Conservation (phyloP, 2,797 vertebrate species). For the Scolopax rusticola region DNA sequence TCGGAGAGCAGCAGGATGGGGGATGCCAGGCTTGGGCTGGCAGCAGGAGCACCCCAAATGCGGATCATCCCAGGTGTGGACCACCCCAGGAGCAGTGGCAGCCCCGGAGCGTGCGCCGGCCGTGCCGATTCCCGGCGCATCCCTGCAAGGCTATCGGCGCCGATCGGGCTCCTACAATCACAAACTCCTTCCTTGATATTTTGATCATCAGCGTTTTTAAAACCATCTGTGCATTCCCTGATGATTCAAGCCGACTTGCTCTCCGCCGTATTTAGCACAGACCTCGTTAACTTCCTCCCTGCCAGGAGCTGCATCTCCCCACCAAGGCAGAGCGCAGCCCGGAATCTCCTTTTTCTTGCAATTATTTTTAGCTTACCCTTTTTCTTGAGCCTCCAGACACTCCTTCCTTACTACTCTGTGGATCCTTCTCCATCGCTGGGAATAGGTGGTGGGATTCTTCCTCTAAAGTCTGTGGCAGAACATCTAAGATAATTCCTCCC, state of each 20-base stretch:
- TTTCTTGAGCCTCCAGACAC: not conserved
- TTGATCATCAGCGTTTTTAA: not conserved
- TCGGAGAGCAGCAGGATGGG: fast-evolving
- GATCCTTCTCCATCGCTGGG: not conserved
- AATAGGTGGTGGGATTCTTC: fast-evolving
- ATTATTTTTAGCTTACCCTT: not conserved
- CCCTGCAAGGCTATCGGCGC: fast-evolving
- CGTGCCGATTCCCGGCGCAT: fast-evolving
- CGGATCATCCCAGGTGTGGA: not conserved
- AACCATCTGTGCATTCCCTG: not conserved
- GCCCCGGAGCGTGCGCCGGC: fast-evolving
- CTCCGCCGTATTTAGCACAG: not conserved
- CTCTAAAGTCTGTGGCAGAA: not conserved
- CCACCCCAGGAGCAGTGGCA: not conserved
- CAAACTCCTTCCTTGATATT: not conserved
- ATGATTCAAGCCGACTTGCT: not conserved
- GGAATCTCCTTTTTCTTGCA: not conserved
- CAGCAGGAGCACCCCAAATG: fast-evolving
- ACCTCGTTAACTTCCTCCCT: no score
- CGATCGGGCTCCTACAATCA: not conserved
- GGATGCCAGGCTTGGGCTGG: fast-evolving
- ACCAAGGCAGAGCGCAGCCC: no score
- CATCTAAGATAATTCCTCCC: not conserved
- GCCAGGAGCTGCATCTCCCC: not conserved
- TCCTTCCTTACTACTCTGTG: fast-evolving